Base-by-base conservation (phyloP, 1,140 invertebrate genomes). In the Colletes gigas region DNA sequence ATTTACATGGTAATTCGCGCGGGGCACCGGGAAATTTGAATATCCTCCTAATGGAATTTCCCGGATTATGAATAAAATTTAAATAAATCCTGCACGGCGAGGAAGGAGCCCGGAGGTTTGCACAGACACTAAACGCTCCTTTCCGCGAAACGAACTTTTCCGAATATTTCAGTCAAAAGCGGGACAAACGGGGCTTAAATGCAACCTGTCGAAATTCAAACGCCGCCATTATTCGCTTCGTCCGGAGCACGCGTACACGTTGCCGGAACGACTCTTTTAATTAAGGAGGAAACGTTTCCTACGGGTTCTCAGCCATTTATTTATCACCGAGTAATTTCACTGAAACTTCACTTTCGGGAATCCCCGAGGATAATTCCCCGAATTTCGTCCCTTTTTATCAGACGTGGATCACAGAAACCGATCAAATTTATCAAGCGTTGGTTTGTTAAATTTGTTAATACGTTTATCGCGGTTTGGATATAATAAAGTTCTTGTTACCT, bases 401-500 rank as follows among this genome's bases (percentile, higher is more conserved):
- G 8, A 10, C 1, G 15, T 68, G 10, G 12, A 65, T 76, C 41
- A 62, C 39, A 1, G 1, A 12, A 19, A 52, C 4, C 17, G 15
- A 30, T 57, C 0, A 39, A 19, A 5, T 60, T 52, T 15, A 52
- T n/a, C n/a, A 30, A 30, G 30, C 2, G 30, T 30, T 30, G 2
- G 30, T 30, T 30, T 30, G 2, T 30, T 30, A 30, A 30, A 30
- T 30, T 30, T 30, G 2, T 30, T 30, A 30, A n/a, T 52, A 3
- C 10, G 44, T 21, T 21, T 4, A 19, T 57, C 10, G 19, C 14
- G 0, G 4, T 30, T 17, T 14, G 4, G 21, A 7, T 62, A 19
- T 1, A 4, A 62, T 41, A 30, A 47, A 39, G 41, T 9, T 47
- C 0, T 30, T 5, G 3, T 83, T 86, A 90, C 91, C 89, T 89